These are phyloP conservation scores for Porites australiensis DNA, from an alignment of 64 coral and sea anemone species.

Conservation along the genomic window DNA sequence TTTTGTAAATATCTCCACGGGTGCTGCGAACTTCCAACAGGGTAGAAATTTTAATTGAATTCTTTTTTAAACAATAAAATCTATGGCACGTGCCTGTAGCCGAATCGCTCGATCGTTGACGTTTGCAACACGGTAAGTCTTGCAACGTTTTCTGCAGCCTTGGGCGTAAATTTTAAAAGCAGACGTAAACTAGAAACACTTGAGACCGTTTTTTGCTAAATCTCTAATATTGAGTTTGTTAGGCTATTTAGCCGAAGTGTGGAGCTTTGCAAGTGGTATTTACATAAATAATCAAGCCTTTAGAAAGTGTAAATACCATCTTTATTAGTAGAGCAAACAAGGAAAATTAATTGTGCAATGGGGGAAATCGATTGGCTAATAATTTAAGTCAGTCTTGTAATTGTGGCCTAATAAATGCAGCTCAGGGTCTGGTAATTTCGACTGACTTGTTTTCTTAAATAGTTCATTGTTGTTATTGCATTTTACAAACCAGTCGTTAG, in stretches of 20 bases:
- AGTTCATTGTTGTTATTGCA: neutral
- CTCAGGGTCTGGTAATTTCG: neutral
- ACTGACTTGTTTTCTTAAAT: slow-evolving; percentile 9
- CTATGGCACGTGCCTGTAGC: slow-evolving; percentile 64
- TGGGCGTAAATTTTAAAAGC: neutral
- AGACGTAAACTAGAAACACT: too few species aligned
- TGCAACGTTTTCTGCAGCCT: neutral
- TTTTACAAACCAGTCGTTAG: too few species aligned
- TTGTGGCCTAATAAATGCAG: slow-evolving; percentile 2
- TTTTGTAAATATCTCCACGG: neutral
- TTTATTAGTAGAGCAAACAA: slow-evolving; percentile 64
- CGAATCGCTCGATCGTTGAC: neutral
- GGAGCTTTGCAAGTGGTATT: slow-evolving; percentile 75
- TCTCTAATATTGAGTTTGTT: neutral
- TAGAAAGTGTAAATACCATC: slow-evolving; percentile 74
- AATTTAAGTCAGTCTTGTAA: slow-evolving; percentile 28
- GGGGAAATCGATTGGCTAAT: slow-evolving; percentile 40
- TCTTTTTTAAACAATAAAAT: slow-evolving; percentile 82
- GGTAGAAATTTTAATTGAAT: slow-evolving; percentile 70
- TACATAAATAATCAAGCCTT: slow-evolving; percentile 91
- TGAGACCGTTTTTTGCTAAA: neutral
- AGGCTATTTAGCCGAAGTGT: slow-evolving; percentile 41
- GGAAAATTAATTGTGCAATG: slow-evolving; percentile 65
- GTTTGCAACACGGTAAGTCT: neutral
- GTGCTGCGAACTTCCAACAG: slow-evolving; percentile 34